Base-by-base conservation (phyloP, 2,113 vertebrate species). In the Semicossyphus pulcher region DNA sequence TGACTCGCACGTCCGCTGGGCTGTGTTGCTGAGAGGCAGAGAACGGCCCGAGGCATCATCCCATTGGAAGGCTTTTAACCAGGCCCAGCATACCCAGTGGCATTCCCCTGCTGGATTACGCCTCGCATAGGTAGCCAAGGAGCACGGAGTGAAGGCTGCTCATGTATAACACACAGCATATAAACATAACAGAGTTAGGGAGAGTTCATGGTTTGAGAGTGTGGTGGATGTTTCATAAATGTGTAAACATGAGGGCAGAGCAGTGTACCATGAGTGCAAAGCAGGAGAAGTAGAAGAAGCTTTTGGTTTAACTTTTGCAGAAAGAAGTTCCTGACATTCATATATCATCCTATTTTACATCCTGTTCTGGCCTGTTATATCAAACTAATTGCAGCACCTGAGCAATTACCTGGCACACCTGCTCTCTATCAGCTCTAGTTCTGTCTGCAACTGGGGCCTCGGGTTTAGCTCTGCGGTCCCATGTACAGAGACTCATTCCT, bases 31-130 rank as follows among this genome's bases (percentile, higher is more conserved):
- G 61, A 54, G 59, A 80, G 66, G 59, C 45, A 79, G 64, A 75
- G 23, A 72, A 75, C 18, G 42, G 65, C 84, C 84, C 4, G 44
- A 80, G 83, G 86, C 86, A 64, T 69, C 41, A 42, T 78, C 80
- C 83, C 74, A 71, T 70, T 72, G 78, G 73, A 81, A 76, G 66
- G 64, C 73, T 87, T 89, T 87, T 62, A 78, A 69, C 15, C 63
- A 69, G 66, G 57, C 76, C 18, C 51, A 47, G 47, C 39, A 52
- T 36, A 84, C 78, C 68, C 47, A 12, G 16, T 68, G 53, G 76
- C 78, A 72, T 78, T 75, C 61, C 75, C 53, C 45, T 56, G 59
- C 52, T 78, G 77, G 60, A 78, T 44, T 81, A 86, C 47, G 41
- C 29, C 11, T 70, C 36, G 36, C 67, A 74, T 58, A 64, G 49